Percentiles rank a stretch among this genome's conserved stretches.
Conservation (phyloP, 2,113 vertebrate genomes). For the Cyphomyrus plagiostoma region DNA sequence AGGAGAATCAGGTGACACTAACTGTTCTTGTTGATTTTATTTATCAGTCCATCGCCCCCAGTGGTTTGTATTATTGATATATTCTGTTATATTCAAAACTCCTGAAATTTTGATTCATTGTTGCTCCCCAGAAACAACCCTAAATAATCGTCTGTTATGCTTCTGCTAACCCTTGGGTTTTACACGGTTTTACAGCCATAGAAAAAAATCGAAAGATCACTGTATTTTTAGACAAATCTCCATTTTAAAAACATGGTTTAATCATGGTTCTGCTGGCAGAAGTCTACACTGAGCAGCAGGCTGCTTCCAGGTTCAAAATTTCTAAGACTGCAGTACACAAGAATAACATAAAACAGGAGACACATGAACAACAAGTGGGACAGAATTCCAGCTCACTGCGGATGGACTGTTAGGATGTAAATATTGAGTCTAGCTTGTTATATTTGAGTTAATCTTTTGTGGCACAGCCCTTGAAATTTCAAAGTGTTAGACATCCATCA, state of each 20-base stretch:
- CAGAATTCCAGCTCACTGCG: background rate
- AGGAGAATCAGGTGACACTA: background rate
- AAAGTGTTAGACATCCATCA: background rate
- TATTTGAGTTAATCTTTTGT: constrained; percentile 3
- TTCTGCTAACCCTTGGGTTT: background rate
- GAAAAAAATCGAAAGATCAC: too few species aligned
- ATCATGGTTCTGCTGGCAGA: too few species aligned
- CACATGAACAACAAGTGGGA: background rate
- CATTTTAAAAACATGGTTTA: too few species aligned
- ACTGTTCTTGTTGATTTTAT: background rate
- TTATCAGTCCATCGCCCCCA: background rate
- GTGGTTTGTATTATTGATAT: background rate
- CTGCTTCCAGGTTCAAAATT: too few species aligned
- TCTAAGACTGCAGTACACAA: too few species aligned
- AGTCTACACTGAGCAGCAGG: too few species aligned
- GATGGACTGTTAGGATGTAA: background rate
- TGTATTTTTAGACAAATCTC: too few species aligned
- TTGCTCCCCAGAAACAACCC: background rate
- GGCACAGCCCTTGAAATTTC: background rate
- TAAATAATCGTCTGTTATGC: background rate
- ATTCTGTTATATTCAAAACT: background rate
- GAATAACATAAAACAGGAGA: too few species aligned
- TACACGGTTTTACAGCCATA: background rate
- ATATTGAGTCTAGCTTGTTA: constrained; percentile 3
- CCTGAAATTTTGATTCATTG: background rate